Conservation (phyloP, 2,888 invertebrate genomes). For the Orchesellides sinensis region DNA sequence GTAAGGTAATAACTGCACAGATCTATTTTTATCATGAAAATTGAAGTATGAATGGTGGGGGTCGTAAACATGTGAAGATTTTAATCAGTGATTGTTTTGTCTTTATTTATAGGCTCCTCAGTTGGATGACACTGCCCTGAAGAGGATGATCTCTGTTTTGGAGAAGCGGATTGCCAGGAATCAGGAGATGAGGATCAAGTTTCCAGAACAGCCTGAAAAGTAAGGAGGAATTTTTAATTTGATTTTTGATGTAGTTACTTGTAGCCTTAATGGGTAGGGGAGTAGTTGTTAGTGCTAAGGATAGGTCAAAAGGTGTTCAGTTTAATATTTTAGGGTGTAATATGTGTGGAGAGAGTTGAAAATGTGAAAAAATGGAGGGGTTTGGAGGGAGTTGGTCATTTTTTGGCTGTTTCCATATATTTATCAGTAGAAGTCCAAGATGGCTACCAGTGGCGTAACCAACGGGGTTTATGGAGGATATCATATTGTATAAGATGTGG, state of each 20-base stretch:
- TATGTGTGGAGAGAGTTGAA: neutral
- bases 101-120: constrained; percentile 83
- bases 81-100: constrained; percentile 74
- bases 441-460: constrained; percentile 31
- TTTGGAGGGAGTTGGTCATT: neutral
- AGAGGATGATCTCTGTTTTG: constrained; percentile 92
- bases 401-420: neutral
- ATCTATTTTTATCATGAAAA: neutral
- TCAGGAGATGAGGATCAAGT: constrained; percentile 98
- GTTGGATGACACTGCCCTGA: constrained; percentile 91
- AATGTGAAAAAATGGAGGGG: neutral
- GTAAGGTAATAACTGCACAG: constrained; percentile 77
- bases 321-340: neutral
- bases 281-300: neutral
- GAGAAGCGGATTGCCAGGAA: constrained; percentile 96
- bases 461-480: neutral
- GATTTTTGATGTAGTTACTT: constrained; percentile 11
- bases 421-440: constrained; percentile 5
- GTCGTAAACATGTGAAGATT: neutral
- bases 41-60: neutral
- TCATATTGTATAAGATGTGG: too few relatives aligned
- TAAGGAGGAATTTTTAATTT: constrained; percentile 75
- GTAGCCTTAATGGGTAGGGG: constrained; percentile 13
- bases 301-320: neutral
- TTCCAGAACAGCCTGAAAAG: constrained; percentile 97